A percentile compares a stretch with the other conserved stretches of the same genome.
Conservation (phyloP, 2,797 vertebrate species). For the Melanotaenia maccullochi region DNA sequence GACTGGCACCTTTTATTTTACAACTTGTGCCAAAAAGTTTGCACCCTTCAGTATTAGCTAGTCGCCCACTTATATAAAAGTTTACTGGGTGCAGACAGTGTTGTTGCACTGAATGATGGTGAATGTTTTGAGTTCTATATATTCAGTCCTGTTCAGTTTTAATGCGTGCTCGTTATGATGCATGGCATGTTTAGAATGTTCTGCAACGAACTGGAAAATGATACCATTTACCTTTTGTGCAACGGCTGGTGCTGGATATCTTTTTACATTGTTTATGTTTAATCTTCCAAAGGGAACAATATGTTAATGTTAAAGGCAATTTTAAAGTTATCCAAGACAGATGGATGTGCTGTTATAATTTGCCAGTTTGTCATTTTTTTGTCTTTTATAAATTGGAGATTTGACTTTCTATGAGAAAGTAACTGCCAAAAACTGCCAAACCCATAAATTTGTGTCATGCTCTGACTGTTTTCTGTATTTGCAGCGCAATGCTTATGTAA, state of each 20-base stretch:
- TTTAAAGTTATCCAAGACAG: slow-evolving; percentile 34
- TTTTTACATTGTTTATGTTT: slow-evolving; percentile 23
- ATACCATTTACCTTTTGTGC: slow-evolving; percentile 6
- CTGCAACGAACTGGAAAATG: slow-evolving; percentile 1
- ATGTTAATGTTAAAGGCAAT: slow-evolving; percentile 11
- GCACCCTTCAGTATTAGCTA: slow-evolving; percentile 5
- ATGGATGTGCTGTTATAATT: slow-evolving; percentile 13
- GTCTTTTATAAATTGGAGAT: slow-evolving; percentile 27
- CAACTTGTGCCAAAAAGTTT: slow-evolving; percentile 45
- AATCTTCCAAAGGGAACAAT: slow-evolving; percentile 37
- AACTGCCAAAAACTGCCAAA: slow-evolving; percentile 11
- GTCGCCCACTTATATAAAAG: slow-evolving; percentile 3
- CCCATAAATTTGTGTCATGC: background rate
- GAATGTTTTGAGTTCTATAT: slow-evolving; percentile 33
- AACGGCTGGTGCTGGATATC: slow-evolving; percentile 7
- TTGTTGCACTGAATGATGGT: slow-evolving; percentile 19
- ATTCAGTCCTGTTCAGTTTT: slow-evolving; percentile 15
- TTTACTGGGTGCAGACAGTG: slow-evolving; percentile 14
- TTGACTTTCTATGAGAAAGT: slow-evolving; percentile 4
- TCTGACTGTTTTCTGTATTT: slow-evolving; percentile 22
- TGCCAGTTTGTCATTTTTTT: slow-evolving; percentile 3
- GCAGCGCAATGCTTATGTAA: slow-evolving; percentile 47
- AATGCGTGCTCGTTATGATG: slow-evolving; percentile 33
- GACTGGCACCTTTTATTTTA: slow-evolving; percentile 24
- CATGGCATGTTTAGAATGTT: slow-evolving; percentile 54